Percentiles rank a stretch among this genome's conserved stretches.
Evolutionary conservation across 1,140 invertebrate species (phyloP).

Genomic region (Leucophenga varia): DNA sequence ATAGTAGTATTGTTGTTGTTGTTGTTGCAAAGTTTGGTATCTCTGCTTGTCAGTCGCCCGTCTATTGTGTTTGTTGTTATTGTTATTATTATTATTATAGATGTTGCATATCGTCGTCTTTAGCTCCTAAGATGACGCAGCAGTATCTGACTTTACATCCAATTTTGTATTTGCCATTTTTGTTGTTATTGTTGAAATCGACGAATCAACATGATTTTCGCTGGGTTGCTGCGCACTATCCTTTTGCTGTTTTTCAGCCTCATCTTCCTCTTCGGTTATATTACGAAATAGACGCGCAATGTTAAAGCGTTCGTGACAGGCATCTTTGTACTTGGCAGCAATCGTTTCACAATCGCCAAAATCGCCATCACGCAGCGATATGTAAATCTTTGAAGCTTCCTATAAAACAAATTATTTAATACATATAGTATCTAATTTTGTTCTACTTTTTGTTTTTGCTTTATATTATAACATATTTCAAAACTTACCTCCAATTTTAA

Average conservation of each 20-base stretch:
- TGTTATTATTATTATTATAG: neutral
- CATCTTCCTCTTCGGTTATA: constrained; percentile 27
- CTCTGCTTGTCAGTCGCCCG: neutral
- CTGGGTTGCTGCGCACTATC: constrained; percentile 28
- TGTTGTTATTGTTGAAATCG: constrained; percentile 1
- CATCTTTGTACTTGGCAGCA: constrained; percentile 67
- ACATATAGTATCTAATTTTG: too few relatives aligned
- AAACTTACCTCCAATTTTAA: constrained; percentile 42
- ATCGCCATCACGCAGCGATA: constrained; percentile 73
- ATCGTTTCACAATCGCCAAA: constrained; percentile 76
- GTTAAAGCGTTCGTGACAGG: constrained; percentile 74
- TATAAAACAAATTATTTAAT: constrained; percentile 57
- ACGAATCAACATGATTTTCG: constrained; percentile 27
- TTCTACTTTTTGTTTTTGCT: too few relatives aligned
- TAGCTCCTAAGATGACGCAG: too few relatives aligned
- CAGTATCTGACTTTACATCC: too few relatives aligned
- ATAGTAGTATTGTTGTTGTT: constrained; percentile 14
- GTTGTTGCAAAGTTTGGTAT: constrained; percentile 14
- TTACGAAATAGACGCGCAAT: constrained; percentile 69
- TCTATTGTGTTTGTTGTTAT: neutral
- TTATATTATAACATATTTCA: constrained; percentile 19
- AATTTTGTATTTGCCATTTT: too few relatives aligned
- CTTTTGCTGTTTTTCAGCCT: constrained; percentile 39
- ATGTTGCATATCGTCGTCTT: neutral
- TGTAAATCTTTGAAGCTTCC: constrained; percentile 76